These are phyloP conservation scores for Austrolebias charrua DNA, from an alignment of 2,797 vertebrate genomes.

Conservation along the genomic window DNA sequence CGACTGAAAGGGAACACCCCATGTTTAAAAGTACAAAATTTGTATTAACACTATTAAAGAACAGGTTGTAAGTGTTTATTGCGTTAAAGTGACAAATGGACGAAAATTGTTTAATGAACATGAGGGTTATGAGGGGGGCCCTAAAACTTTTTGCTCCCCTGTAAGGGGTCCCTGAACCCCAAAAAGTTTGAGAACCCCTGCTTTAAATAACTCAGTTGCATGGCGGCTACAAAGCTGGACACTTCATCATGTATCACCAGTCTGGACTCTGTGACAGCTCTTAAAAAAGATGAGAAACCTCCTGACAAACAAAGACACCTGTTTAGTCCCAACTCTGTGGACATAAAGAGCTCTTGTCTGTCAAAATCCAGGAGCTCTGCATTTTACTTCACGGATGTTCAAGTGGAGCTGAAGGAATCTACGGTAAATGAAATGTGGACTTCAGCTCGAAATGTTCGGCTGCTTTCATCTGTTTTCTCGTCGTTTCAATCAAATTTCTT, in stretches of 20 bases:
- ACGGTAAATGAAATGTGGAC: slow-evolving; percentile 50
- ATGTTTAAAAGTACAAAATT: too few species aligned
- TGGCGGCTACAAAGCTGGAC: background rate
- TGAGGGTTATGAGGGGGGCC: too few species aligned
- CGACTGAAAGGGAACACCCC: too few species aligned
- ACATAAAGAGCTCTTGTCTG: slow-evolving; percentile 30
- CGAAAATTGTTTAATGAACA: too few species aligned
- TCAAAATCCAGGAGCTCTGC: slow-evolving; percentile 38
- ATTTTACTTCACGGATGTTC: too few species aligned
- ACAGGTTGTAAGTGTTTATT: too few species aligned
- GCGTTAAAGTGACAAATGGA: too few species aligned
- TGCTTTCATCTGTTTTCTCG: background rate
- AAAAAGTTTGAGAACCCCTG: too few species aligned
- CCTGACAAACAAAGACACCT: slow-evolving; percentile 50
- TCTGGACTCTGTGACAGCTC: slow-evolving; percentile 22
- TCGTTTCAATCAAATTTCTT: slow-evolving; percentile 2
- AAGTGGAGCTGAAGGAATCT: slow-evolving; percentile 5
- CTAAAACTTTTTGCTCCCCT: too few species aligned
- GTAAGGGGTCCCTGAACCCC: too few species aligned
- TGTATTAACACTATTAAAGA: too few species aligned
- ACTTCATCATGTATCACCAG: background rate
- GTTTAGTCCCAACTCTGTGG: slow-evolving; percentile 41
- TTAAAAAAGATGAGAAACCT: slow-evolving; percentile 23
- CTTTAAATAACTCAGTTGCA: background rate
- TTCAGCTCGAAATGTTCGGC: background rate